Conservation (phyloP, 2,797 vertebrate species). For the Lepilemur ruficaudatus region DNA sequence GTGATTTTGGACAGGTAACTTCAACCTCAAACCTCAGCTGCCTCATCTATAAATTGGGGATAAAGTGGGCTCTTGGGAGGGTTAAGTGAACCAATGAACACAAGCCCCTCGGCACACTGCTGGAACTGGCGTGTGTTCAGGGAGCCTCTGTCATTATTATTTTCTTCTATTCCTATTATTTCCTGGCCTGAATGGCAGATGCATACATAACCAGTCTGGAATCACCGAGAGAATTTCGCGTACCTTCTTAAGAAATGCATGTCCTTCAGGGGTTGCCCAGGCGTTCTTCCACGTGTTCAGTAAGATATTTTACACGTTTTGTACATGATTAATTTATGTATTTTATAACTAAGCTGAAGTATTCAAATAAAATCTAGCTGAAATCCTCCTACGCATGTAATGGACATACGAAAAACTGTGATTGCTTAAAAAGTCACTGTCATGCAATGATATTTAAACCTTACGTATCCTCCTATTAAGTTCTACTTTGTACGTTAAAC, state of each 20-base stretch:
- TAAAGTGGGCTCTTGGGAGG: neutral
- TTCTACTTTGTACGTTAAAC: neutral
- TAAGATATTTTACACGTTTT: neutral
- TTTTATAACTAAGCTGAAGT: neutral
- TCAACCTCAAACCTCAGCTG: neutral
- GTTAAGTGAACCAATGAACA: too few relatives aligned
- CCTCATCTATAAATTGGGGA: neutral
- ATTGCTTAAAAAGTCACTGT: neutral
- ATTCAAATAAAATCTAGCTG: neutral
- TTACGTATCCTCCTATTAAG: neutral
- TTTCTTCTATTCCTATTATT: neutral
- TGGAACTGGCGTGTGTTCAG: too few relatives aligned
- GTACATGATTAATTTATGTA: neutral
- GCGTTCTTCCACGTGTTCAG: neutral
- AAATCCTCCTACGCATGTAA: neutral
- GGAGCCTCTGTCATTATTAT: neutral
- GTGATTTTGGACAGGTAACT: neutral
- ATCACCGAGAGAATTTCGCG: neutral
- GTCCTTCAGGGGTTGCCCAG: neutral
- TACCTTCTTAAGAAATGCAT: neutral
- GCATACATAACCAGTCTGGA: rapidly evolving
- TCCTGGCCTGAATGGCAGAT: neutral
- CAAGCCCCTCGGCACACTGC: neutral
- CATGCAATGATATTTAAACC: neutral
- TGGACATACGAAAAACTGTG: neutral